These are phyloP conservation scores for Escarpia spicata DNA, from an alignment of 2,888 invertebrate genomes.

Conservation along the genomic window DNA sequence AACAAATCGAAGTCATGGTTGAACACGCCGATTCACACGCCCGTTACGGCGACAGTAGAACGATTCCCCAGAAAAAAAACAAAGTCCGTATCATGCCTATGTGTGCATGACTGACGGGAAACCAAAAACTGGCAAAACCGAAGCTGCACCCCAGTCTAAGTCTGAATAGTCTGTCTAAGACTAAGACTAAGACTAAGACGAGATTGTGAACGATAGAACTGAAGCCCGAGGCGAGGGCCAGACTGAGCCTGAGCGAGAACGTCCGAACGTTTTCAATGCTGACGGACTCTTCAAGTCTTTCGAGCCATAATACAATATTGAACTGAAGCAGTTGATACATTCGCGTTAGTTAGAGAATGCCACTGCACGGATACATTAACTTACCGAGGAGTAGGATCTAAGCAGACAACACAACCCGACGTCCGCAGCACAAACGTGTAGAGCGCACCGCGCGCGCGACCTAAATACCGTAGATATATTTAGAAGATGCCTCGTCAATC, in stretches of 20 bases:
- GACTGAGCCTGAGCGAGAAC: no score
- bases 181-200: no score
- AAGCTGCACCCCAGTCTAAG: no score
- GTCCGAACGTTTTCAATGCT: no score
- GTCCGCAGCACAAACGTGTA: neutral
- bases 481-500: neutral
- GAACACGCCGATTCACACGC: neutral
- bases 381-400: neutral
- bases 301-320: neutral
- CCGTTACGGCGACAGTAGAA: neutral
- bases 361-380: neutral
- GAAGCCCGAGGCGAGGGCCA: no score
- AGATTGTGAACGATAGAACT: no score
- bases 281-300: no score
- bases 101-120: neutral
- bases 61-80: neutral
- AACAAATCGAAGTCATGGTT: neutral
- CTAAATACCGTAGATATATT: conserved; percentile 13
- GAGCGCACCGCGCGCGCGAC: neutral
- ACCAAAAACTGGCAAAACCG: neutral
- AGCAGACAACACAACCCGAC: neutral
- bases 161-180: no score
- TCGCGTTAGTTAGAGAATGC: neutral
- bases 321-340: neutral
- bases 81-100: neutral